Conservation (phyloP, 2,888 invertebrate species). For the Hydroisotoma schaefferi region DNA sequence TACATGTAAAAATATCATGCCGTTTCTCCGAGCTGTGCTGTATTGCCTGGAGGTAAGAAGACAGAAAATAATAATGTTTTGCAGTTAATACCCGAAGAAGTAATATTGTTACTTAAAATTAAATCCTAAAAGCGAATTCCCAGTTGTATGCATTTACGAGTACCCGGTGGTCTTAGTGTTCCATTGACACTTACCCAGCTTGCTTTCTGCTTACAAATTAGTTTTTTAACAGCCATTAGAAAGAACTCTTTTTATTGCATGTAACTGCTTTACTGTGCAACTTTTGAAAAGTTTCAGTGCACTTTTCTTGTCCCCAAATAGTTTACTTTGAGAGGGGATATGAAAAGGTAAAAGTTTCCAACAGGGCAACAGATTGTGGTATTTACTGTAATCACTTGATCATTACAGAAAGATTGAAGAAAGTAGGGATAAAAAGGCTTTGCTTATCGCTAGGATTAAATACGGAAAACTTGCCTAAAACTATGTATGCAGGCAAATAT, state of each 20-base stretch:
- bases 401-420: conserved; percentile 2
- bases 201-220: background rate
- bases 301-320: background rate
- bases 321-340: too few relatives aligned
- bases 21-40: too few relatives aligned
- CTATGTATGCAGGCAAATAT: too few relatives aligned
- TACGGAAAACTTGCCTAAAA: too few relatives aligned
- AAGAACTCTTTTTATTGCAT: background rate
- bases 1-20: too few relatives aligned
- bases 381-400: conserved; percentile 2
- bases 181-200: background rate
- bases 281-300: background rate
- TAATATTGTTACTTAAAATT: conserved; percentile 4
- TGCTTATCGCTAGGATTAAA: too few relatives aligned
- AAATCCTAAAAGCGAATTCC: conserved; percentile 9
- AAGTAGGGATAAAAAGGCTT: too few relatives aligned
- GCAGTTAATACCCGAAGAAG: background rate
- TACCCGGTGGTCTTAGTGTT: too few relatives aligned
- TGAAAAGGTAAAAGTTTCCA: background rate
- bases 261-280: too few relatives aligned
- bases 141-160: too few relatives aligned
- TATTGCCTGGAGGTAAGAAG: too few relatives aligned
- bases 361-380: background rate
- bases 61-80: conserved; percentile 10
- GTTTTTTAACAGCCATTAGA: background rate